Conservation (phyloP, 2,113 vertebrate species). For the Propithecus coquereli region DNA sequence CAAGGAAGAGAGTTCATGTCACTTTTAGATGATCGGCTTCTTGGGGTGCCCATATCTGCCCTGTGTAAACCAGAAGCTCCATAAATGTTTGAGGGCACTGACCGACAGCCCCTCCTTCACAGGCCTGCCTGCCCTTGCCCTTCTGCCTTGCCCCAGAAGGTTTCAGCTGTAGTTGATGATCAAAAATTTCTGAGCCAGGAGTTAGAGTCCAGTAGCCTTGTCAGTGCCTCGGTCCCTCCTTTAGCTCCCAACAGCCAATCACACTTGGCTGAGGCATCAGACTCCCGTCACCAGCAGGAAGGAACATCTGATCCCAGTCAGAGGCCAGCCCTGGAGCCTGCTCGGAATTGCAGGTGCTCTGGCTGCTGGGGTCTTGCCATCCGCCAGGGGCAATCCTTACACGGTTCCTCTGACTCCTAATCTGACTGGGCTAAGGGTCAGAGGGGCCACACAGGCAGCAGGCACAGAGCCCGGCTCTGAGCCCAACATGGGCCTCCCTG, state of each 20-base stretch:
- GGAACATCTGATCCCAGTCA: fast-evolving
- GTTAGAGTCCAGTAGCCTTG: background rate
- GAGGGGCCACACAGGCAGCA: background rate
- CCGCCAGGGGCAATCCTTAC: fast-evolving
- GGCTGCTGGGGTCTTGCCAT: fast-evolving
- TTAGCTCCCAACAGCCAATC: no score
- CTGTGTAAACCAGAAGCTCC: background rate
- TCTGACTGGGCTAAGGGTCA: background rate
- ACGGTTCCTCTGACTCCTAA: background rate
- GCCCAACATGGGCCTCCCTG: background rate
- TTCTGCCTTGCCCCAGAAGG: background rate
- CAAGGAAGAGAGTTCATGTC: background rate
- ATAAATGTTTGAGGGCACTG: fast-evolving
- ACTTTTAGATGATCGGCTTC: background rate
- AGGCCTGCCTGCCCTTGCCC: no score
- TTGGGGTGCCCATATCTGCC: background rate
- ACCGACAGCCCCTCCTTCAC: fast-evolving
- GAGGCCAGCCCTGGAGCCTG: fast-evolving
- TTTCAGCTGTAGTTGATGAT: background rate
- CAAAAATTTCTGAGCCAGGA: background rate
- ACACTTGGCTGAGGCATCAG: background rate
- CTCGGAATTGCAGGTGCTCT: background rate
- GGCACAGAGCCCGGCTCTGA: background rate
- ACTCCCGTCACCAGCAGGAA: no score
- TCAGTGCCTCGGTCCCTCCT: background rate